These are phyloP conservation scores for Apostichopus parvimensis DNA, from an alignment of 35 echinoderm and acorn worm species.

Conservation along the genomic window DNA sequence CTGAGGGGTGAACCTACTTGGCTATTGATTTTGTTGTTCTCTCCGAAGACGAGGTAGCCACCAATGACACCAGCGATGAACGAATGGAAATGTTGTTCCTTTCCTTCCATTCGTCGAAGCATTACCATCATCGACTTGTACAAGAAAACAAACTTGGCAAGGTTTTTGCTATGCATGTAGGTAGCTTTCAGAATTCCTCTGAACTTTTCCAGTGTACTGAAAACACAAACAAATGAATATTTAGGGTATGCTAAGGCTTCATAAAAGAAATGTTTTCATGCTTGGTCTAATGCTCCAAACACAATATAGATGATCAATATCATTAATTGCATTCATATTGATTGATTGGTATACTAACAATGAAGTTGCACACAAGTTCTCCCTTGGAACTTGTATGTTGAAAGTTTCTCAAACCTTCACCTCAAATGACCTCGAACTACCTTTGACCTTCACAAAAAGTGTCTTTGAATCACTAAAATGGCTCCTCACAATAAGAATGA, in stretches of 20 bases:
- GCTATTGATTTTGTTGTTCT: conserved; percentile 96
- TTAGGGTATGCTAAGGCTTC: not conserved
- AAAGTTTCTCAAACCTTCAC: too few relatives aligned
- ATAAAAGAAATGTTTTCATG: not conserved
- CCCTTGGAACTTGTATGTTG: too few relatives aligned
- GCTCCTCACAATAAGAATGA: too few relatives aligned
- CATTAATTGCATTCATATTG: too few relatives aligned
- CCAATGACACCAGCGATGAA: conserved; percentile 87
- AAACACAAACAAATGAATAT: not conserved
- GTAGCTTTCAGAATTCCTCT: conserved; percentile 74
- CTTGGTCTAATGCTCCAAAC: too few relatives aligned
- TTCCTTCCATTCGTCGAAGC: conserved; percentile 72
- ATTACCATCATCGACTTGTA: conserved; percentile 81
- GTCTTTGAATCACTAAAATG: too few relatives aligned
- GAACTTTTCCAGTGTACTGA: conserved; percentile 77
- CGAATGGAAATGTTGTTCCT: conserved; percentile 69
- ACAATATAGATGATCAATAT: too few relatives aligned
- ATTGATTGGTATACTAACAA: too few relatives aligned
- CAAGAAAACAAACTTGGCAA: conserved; percentile 90
- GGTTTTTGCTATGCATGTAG: conserved; percentile 89
- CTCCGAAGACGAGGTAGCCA: conserved; percentile 89
- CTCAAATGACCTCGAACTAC: too few relatives aligned
- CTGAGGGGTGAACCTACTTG: conserved; percentile 60
- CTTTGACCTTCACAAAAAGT: too few relatives aligned
- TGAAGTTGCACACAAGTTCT: too few relatives aligned